Conservation (phyloP, 1,140 invertebrate genomes). For the Andricus grossulariae region DNA sequence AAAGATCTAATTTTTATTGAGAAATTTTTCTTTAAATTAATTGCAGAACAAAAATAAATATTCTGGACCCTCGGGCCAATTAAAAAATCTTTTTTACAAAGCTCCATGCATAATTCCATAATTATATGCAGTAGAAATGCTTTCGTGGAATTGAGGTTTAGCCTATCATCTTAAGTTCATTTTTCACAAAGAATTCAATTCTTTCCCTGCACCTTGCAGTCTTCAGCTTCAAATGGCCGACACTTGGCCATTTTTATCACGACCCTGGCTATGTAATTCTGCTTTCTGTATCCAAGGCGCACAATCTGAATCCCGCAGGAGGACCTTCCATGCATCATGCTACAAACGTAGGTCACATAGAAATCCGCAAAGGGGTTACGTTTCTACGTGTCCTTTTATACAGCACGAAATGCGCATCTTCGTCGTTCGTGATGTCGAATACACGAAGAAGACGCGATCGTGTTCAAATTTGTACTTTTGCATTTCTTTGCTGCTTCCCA, state of each 20-base stretch:
- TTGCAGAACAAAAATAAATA: too few species aligned
- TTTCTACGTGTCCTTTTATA: constrained; percentile 53
- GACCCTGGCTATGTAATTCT: constrained; percentile 34
- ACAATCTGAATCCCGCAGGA: constrained; percentile 45
- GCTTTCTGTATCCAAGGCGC: constrained; percentile 20
- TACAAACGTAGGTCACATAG: constrained; percentile 42
- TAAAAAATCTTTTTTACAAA: too few species aligned
- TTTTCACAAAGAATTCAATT: not conserved
- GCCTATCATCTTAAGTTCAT: not conserved
- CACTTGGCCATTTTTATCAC: constrained; percentile 34
- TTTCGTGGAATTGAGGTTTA: not conserved
- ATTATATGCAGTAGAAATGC: not conserved
- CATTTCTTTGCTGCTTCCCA: not conserved
- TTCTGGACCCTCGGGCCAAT: too few species aligned
- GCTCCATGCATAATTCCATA: too few species aligned
- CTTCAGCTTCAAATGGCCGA: not conserved
- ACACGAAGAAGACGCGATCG: constrained; percentile 53
- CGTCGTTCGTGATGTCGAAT: constrained; percentile 47
- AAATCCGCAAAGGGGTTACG: constrained; percentile 54
- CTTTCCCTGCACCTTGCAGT: not conserved
- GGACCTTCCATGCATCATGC: constrained; percentile 49
- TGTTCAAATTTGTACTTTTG: constrained; percentile 32
- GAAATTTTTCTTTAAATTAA: too few species aligned
- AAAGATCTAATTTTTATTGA: too few species aligned
- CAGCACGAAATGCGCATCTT: constrained; percentile 48